These are phyloP conservation scores for Drepana falcataria DNA, from an alignment of 2,888 invertebrate species.

Conservation along the genomic window DNA sequence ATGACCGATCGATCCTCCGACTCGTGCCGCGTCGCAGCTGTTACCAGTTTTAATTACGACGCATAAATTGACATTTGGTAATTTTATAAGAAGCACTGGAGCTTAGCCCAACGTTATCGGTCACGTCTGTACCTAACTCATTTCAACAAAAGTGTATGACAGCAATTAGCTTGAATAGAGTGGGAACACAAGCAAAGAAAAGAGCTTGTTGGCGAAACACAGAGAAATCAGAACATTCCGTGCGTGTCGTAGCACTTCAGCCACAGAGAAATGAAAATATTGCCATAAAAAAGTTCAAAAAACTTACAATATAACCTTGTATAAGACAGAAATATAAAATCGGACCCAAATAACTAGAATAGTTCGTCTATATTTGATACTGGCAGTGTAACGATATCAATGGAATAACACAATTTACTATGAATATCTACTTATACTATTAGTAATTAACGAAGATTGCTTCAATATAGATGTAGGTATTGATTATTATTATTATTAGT, in stretches of 20 bases:
- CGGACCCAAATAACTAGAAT: constrained; percentile 69
- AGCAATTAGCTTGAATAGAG: constrained; percentile 9
- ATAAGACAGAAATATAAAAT: constrained; percentile 75
- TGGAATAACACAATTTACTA: constrained; percentile 46
- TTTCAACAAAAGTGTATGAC: not conserved
- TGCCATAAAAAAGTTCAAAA: constrained; percentile 64
- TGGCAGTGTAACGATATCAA: constrained; percentile 74
- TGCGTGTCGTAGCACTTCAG: constrained; percentile 24
- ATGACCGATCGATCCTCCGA: not conserved
- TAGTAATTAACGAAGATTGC: constrained; percentile 75
- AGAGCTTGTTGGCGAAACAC: constrained; percentile 41
- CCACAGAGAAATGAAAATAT: constrained; percentile 29
- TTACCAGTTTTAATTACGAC: constrained; percentile 11
- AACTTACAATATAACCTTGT: constrained; percentile 70
- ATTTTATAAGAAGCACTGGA: constrained; percentile 1
- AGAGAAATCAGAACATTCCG: constrained; percentile 21
- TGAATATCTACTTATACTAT: constrained; percentile 69
- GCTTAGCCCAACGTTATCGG: not conserved
- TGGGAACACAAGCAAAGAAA: constrained; percentile 28
- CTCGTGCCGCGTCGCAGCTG: constrained; percentile 7
- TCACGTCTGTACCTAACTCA: not conserved
- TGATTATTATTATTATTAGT: constrained; percentile 40
- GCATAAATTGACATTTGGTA: constrained; percentile 14
- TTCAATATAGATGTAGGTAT: constrained; percentile 64
- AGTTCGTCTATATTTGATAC: constrained; percentile 70